Percentiles rank a stretch among this genome's conserved stretches.
Conservation (phyloP, 2,888 invertebrate genomes). For the Polietes domitor region DNA sequence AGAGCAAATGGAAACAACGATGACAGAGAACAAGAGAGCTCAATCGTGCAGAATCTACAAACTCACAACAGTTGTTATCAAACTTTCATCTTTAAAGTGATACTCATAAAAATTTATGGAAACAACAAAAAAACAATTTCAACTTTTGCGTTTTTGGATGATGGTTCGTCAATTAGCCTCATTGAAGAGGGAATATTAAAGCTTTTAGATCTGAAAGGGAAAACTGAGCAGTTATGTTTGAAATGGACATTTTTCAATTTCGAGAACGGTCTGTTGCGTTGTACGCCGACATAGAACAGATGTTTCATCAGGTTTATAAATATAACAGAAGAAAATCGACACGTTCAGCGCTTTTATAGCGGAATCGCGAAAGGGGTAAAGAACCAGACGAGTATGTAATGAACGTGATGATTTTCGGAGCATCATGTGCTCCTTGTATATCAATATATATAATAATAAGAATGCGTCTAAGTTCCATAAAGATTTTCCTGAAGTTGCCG, state of each 20-base stretch:
- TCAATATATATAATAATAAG: slow-evolving; percentile 53
- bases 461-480: slow-evolving; percentile 43
- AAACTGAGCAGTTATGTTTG: slow-evolving; percentile 54
- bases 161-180: slow-evolving; percentile 64
- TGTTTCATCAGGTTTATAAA: slow-evolving; percentile 67
- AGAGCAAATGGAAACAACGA: neutral
- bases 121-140: slow-evolving; percentile 53
- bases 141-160: slow-evolving; percentile 66
- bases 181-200: slow-evolving; percentile 59
- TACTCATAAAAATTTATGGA: slow-evolving; percentile 42
- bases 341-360: slow-evolving; percentile 49
- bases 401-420: slow-evolving; percentile 53
- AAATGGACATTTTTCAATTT: slow-evolving; percentile 73
- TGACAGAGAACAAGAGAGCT: neutral
- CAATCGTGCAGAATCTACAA: slow-evolving; percentile 16
- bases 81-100: slow-evolving; percentile 16
- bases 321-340: slow-evolving; percentile 47
- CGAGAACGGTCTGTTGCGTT: slow-evolving; percentile 72
- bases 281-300: slow-evolving; percentile 55
- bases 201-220: slow-evolving; percentile 48
- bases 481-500: slow-evolving; percentile 27
- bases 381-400: slow-evolving; percentile 42
- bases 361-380: slow-evolving; percentile 13
- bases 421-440: slow-evolving; percentile 44
- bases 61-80: slow-evolving; percentile 21